Conservation (phyloP, 2,113 vertebrate species). For the Salvelinus alpinus region DNA sequence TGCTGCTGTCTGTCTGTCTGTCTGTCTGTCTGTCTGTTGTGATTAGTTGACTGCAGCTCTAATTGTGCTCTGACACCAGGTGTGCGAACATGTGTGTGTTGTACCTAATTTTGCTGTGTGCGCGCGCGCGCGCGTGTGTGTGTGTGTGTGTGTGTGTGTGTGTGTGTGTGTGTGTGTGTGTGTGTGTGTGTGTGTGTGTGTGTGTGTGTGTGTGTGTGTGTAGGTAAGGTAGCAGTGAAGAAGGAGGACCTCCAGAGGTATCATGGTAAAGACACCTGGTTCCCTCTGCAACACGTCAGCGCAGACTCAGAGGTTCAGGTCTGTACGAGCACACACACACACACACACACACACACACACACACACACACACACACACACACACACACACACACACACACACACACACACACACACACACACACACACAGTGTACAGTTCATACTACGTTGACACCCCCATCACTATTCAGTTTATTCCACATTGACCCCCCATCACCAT, state of each 20-base stretch:
- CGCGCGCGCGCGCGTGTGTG: constrained; percentile 1
- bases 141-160: constrained; percentile 16
- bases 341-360: not conserved
- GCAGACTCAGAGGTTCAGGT: constrained; percentile 99
- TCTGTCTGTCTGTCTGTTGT: not conserved
- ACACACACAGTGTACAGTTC: constrained; percentile 2
- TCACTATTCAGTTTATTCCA: too few species aligned
- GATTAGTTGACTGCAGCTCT: not conserved
- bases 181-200: constrained; percentile 7
- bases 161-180: constrained; percentile 36
- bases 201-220: constrained; percentile 33
- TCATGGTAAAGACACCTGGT: constrained; percentile 98
- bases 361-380: constrained; percentile 1
- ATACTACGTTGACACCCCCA: too few species aligned
- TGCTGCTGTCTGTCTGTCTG: not conserved
- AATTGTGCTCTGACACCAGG: not conserved
- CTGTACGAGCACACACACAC: constrained; percentile 43
- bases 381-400: constrained; percentile 5
- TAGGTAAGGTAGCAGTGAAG: constrained; percentile 95
- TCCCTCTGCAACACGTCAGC: constrained; percentile 93
- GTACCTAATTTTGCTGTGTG: not conserved
- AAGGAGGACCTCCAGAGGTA: constrained; percentile 97
- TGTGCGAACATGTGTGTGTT: constrained; percentile 3
- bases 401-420: constrained; percentile 30
- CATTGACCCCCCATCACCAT: too few species aligned